Evolutionary conservation across 2,113 vertebrate species (phyloP).

Genomic region (Sylvilagus bachmani): DNA sequence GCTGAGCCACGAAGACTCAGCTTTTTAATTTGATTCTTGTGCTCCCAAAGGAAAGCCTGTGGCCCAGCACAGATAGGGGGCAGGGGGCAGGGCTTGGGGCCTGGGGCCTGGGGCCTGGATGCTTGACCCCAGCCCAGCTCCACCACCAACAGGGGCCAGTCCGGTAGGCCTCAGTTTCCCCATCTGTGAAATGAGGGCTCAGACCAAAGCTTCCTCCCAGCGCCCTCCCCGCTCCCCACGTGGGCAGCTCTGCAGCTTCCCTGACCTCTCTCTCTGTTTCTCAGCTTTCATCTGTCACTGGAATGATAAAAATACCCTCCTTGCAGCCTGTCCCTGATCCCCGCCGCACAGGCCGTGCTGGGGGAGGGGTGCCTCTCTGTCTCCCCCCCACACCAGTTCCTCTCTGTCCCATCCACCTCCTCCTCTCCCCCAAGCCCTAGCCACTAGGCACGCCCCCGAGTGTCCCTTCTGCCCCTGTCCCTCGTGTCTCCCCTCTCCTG

Average conservation of each 20-base stretch:
- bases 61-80: rapidly evolving
- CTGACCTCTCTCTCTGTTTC: neutral
- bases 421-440: neutral
- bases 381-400: neutral
- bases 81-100: rapidly evolving
- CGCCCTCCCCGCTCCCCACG: neutral
- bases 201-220: neutral
- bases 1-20: neutral
- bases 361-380: neutral
- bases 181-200: neutral
- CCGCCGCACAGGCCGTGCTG: neutral
- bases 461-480: neutral
- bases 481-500: neutral
- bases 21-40: slow-evolving; percentile 43
- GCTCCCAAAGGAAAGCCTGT: neutral
- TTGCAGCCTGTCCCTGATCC: neutral
- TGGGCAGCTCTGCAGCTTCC: neutral
- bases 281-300: neutral
- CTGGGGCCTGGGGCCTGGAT: neutral
- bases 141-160: neutral
- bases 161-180: neutral
- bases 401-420: neutral
- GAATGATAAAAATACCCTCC: neutral
- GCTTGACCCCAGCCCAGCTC: neutral
- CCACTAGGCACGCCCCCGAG: neutral